Evolutionary conservation across 2,113 vertebrate species (phyloP).

Genomic region (Ginglymostoma cirratum): DNA sequence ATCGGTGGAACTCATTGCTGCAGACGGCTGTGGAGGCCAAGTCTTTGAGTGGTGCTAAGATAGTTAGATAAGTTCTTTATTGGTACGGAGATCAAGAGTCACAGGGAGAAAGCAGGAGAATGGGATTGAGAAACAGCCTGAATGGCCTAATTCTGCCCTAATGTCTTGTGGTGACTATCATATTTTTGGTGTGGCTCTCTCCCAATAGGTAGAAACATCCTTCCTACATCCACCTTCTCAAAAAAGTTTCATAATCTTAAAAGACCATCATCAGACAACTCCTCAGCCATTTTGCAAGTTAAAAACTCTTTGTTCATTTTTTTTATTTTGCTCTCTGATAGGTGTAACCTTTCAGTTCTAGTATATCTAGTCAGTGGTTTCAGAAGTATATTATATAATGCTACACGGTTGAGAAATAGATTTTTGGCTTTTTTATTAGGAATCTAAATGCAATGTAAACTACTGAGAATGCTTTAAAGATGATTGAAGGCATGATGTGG

Average conservation of each 20-base stretch:
- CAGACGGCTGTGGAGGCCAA: too few species aligned
- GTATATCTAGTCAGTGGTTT: background rate
- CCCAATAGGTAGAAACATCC: background rate
- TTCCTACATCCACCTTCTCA: background rate
- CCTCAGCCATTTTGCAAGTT: background rate
- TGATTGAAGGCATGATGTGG: background rate
- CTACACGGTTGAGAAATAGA: background rate
- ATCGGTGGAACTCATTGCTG: too few species aligned
- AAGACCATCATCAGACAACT: background rate
- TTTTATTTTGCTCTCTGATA: background rate
- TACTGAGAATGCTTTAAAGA: background rate
- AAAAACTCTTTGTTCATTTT: background rate
- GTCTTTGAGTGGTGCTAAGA: too few species aligned
- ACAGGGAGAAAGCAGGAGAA: too few species aligned
- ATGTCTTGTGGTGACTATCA: background rate
- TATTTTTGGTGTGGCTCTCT: background rate
- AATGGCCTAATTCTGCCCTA: too few species aligned
- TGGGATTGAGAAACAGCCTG: too few species aligned
- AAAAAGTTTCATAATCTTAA: background rate
- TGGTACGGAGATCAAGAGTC: too few species aligned
- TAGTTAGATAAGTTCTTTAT: too few species aligned
- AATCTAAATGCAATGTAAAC: background rate
- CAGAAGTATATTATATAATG: background rate
- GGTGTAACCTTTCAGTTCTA: background rate
- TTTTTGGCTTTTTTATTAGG: background rate